Conservation (phyloP, 2,797 vertebrate genomes). For the Oreochromis mossambicus region DNA sequence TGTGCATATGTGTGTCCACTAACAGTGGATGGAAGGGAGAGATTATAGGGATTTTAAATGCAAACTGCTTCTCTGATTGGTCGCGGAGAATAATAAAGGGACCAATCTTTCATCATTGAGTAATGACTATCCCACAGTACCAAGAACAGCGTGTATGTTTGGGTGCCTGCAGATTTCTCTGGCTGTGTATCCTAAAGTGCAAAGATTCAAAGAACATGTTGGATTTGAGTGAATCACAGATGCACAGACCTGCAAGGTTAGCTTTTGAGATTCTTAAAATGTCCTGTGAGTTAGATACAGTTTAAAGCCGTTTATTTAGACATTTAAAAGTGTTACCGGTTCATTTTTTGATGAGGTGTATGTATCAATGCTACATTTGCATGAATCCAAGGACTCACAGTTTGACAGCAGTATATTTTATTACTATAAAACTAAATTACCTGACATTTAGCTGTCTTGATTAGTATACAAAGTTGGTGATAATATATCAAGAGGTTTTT, state of each 20-base stretch:
- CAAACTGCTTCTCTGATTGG: slow-evolving; percentile 20
- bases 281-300: neutral
- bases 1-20: neutral
- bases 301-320: neutral
- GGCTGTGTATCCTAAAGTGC: neutral
- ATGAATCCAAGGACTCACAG: neutral
- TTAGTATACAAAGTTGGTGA: neutral
- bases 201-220: neutral
- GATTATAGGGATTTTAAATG: slow-evolving; percentile 13
- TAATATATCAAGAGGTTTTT: neutral
- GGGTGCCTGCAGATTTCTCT: neutral
- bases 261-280: neutral
- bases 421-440: neutral
- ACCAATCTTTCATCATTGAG: neutral
- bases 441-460: slow-evolving; percentile 8
- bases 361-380: neutral
- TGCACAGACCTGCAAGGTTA: neutral
- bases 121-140: neutral
- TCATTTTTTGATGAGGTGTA: neutral
- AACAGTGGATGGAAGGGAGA: neutral
- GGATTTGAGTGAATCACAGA: neutral
- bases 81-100: neutral
- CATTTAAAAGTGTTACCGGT: neutral
- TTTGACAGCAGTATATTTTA: neutral
- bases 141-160: neutral